Percentiles rank a stretch among this genome's conserved stretches.
Conservation (phyloP, 2,888 invertebrate genomes). For the Criorhina ranunculi region DNA sequence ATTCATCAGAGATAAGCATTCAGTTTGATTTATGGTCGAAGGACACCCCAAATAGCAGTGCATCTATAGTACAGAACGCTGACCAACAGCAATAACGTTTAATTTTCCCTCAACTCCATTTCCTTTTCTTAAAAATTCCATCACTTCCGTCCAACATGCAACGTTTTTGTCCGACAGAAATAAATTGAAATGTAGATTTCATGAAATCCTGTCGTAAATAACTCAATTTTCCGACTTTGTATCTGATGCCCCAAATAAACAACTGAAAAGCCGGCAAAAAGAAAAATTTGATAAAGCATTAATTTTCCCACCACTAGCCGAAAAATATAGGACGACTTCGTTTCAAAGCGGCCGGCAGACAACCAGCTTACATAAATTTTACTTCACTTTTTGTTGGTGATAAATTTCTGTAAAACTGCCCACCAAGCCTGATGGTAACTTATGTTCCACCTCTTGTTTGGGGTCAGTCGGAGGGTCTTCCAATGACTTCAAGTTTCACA, state of each 20-base stretch:
- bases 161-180: too few relatives aligned
- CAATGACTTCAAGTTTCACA: constrained; percentile 19
- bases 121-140: too few relatives aligned
- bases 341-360: constrained; percentile 3
- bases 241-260: constrained; percentile 50
- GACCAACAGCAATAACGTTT: too few relatives aligned
- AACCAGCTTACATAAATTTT: constrained; percentile 28
- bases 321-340: constrained; percentile 46
- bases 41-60: too few relatives aligned
- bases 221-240: constrained; percentile 14
- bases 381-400: constrained; percentile 33
- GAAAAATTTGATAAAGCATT: constrained; percentile 33
- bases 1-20: too few relatives aligned
- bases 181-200: too few relatives aligned
- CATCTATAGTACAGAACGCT: too few relatives aligned
- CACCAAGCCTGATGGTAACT: constrained; percentile 9
- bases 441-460: constrained; percentile 22
- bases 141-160: too few relatives aligned
- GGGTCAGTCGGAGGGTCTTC: constrained; percentile 29
- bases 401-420: constrained; percentile 46
- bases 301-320: constrained; percentile 30
- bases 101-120: too few relatives aligned
- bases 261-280: not conserved
- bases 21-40: too few relatives aligned
- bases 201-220: constrained; percentile 15